Evolutionary conservation across 2,113 vertebrate species (phyloP), one percentile per base, ranked within the genome.

Genomic region (Amphilophus citrinellus): DNA sequence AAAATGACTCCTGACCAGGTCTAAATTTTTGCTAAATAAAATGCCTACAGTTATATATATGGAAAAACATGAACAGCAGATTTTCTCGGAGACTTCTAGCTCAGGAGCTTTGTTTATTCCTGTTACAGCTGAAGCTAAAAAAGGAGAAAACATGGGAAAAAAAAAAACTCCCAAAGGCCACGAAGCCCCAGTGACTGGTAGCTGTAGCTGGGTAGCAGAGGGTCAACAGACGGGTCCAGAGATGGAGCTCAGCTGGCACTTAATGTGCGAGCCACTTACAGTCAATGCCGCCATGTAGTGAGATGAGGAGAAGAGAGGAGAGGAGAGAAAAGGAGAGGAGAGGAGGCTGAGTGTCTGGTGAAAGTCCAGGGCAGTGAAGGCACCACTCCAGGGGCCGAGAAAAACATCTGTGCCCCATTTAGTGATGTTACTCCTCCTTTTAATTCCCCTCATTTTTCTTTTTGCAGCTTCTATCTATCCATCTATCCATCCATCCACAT

Each of bases 371-470:
- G 87, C 89, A 91, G 91, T 18, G 44, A 32, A 91, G 89, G 86
- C 85, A 80, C 87, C 89, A 93, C 92, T 94, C 93, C 82, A 88
- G 91, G 92, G 94, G 87, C 87, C 10, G 27, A 89, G 62, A 86
- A 61, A 80, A 95, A 95, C 94, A 95, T 93, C 94, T 95, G 94
- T 93, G 94, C 87, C 92, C 94, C 90, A 93, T 91, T 94, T 92
- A 89, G 83, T 80, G 37, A 82, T 77, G 81, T 85, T 84, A 85
- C 85, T 73, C 14, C 76, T 88, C 84, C 58, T 83, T 87, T 90
- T 85, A 86, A 83, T 87, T 60, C 35, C 71, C 47, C 53, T 62
- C 35, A 2, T 86, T 65, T 87, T 63, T 75, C 65, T 6, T n/a
- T 68, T 56, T 56, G 68, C 68, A 32, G 68, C 50, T 65, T 39